phyloP scores from a whole-genome alignment of 2,797 vertebrate genomes.

The Poecilia wingei region DNA sequence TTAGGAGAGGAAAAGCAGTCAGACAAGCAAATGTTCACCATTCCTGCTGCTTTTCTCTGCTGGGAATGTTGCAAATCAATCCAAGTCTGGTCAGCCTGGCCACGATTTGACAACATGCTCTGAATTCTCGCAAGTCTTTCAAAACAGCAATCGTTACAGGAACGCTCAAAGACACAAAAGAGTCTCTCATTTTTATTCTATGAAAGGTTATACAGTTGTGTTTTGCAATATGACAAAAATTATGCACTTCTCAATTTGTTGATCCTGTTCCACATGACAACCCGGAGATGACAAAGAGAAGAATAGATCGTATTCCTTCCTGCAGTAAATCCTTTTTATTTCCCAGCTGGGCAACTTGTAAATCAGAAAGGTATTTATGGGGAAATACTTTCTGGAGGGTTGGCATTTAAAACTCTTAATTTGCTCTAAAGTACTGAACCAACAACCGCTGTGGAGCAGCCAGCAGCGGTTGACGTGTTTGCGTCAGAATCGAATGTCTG shows the following conservation, averaged over 20 bases:
- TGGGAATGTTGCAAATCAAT: neutral
- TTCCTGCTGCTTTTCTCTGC: neutral
- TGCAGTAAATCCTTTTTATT: neutral
- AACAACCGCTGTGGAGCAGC: slow-evolving; percentile 5
- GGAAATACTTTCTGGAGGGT: slow-evolving; percentile 1
- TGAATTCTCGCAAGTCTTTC: neutral
- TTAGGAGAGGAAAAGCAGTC: neutral
- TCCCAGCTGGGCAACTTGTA: neutral
- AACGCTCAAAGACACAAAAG: neutral
- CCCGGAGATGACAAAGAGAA: slow-evolving; percentile 13
- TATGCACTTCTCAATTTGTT: neutral
- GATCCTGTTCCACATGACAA: slow-evolving; percentile 2
- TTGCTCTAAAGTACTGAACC: slow-evolving; percentile 21
- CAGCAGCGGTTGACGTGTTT: slow-evolving; percentile 12
- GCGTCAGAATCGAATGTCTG: neutral
- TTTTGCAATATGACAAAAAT: neutral
- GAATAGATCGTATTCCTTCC: neutral
- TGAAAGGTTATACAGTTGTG: neutral
- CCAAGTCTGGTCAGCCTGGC: neutral
- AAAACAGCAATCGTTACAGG: neutral
- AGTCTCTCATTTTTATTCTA: neutral
- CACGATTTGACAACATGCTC: neutral
- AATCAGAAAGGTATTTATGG: slow-evolving; percentile 19
- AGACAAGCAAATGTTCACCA: slow-evolving; percentile 1
- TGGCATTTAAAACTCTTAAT: slow-evolving; percentile 15